phyloP scores from a whole-genome alignment of 2,888 invertebrate species.

The Hartigia nigra region DNA sequence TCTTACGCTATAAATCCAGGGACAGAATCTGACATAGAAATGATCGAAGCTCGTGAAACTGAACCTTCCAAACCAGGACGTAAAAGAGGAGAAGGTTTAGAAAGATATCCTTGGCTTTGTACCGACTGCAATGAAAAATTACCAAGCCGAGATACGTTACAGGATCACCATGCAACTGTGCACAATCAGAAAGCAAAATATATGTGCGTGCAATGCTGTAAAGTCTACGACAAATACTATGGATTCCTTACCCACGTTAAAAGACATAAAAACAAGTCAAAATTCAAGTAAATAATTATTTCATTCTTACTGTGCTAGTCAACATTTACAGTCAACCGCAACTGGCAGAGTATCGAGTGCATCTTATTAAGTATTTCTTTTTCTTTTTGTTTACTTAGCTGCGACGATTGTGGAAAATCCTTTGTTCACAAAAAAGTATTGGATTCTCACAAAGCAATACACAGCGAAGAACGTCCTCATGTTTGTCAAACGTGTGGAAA shows the following conservation, averaged over 20 bases:
- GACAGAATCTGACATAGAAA: constrained; percentile 60
- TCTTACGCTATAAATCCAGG: constrained; percentile 35
- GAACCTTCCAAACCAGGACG: constrained; percentile 44
- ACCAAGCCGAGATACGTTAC: constrained; percentile 67
- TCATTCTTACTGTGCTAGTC: neutral
- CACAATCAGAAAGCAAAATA: constrained; percentile 75
- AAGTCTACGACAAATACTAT: constrained; percentile 72
- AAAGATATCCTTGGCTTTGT: constrained; percentile 69
- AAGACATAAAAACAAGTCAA: constrained; percentile 72
- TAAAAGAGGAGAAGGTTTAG: constrained; percentile 61
- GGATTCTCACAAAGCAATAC: constrained; percentile 67
- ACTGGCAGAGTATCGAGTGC: neutral
- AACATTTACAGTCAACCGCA: neutral
- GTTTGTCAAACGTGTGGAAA: constrained; percentile 70
- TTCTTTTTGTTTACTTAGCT: constrained; percentile 47
- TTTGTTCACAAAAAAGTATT: constrained; percentile 68
- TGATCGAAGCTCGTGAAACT: constrained; percentile 52
- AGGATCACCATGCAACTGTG: constrained; percentile 72
- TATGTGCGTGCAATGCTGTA: constrained; percentile 76
- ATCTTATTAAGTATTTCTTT: constrained; percentile 4
- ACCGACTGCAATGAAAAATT: constrained; percentile 68
- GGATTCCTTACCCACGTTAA: constrained; percentile 75
- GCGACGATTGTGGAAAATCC: constrained; percentile 70
- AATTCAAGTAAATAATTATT: constrained; percentile 67
- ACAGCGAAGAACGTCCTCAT: constrained; percentile 68